These are phyloP conservation scores for Scaptomyza caliginosa DNA, from an alignment of 2,888 invertebrate species.

Conservation along the genomic window DNA sequence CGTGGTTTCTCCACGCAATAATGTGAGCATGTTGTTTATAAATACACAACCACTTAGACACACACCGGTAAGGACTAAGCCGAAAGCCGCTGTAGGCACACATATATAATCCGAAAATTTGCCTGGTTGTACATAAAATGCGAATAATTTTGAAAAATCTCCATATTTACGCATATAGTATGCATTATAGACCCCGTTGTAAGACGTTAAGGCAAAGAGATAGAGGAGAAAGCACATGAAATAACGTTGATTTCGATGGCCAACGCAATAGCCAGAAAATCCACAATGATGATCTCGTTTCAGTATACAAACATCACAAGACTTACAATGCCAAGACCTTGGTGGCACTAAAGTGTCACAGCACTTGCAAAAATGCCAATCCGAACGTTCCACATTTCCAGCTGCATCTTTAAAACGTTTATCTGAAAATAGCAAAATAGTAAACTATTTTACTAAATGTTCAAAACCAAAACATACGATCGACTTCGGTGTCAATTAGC, in stretches of 20 bases:
- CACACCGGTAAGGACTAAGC: background rate
- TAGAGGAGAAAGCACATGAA: constrained; percentile 92
- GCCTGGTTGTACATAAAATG: background rate
- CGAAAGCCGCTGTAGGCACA: constrained; percentile 17
- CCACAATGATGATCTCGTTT: constrained; percentile 95
- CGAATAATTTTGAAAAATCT: background rate
- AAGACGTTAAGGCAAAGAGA: constrained; percentile 88
- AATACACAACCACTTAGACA: constrained; percentile 79
- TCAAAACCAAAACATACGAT: constrained; percentile 82
- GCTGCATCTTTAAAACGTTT: background rate
- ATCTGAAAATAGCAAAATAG: background rate
- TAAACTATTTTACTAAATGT: too few species aligned
- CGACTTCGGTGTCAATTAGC: constrained; percentile 90
- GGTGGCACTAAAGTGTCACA: constrained; percentile 91
- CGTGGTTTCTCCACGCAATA: constrained; percentile 88
- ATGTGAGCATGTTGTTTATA: constrained; percentile 88
- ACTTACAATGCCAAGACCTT: constrained; percentile 94
- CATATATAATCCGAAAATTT: background rate
- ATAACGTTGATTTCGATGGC: constrained; percentile 93
- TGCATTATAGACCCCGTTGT: constrained; percentile 89
- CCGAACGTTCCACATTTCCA: background rate
- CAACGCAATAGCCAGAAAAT: constrained; percentile 94
- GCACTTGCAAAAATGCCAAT: constrained; percentile 90
- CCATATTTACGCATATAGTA: constrained; percentile 87
- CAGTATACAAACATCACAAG: constrained; percentile 91